Base-by-base conservation (phyloP, 2,888 invertebrate species). In the Synanthedon formicaeformis region DNA sequence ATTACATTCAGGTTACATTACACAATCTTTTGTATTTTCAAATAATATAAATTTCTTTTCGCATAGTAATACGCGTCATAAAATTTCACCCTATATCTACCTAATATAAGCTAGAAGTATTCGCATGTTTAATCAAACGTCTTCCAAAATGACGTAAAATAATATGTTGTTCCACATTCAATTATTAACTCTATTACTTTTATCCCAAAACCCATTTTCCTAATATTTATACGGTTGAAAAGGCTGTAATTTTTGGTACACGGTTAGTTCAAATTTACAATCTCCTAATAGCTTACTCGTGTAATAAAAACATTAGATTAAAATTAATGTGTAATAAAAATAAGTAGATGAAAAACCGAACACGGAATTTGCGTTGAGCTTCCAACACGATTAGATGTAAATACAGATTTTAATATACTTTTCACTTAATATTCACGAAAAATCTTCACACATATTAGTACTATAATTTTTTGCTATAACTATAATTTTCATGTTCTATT, bases 301-400 rank as follows among this genome's bases (percentile, higher is more conserved):
- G 63, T 68, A 64, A 62, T 63, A 59, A 23, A 23, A 67, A 68
- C 66, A 64, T 57, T 64, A 64, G 62, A 58, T 56, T 69, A 67
- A 71, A 66, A 58, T 60, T 66, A 63, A 45, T 65, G 59, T 64
- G 57, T 64, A 65, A 57, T 55, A 53, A 63, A 23, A 61, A 68
- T 79, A 78, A 68, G 73, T 77, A 80, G 74, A 71, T 66, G 66
- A 78, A 23, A 23, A 79, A 74, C 70, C 78, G 34, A 34, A 84
- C 83, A 81, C 71, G 72, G 83, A 84, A 86, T 87, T 87, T 85
- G 81, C 87, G 87, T 88, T 88, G 88, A 88, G 88, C 88, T 88
- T 88, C 88, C 88, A 88, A 87, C 86, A 88, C 83, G 85, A 84
- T 86, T 88, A 88, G 88, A 79, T 88, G 88, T 88, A 88, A 73